phyloP scores from a whole-genome alignment of 2,113 vertebrate species.

The Ailurus styani region DNA sequence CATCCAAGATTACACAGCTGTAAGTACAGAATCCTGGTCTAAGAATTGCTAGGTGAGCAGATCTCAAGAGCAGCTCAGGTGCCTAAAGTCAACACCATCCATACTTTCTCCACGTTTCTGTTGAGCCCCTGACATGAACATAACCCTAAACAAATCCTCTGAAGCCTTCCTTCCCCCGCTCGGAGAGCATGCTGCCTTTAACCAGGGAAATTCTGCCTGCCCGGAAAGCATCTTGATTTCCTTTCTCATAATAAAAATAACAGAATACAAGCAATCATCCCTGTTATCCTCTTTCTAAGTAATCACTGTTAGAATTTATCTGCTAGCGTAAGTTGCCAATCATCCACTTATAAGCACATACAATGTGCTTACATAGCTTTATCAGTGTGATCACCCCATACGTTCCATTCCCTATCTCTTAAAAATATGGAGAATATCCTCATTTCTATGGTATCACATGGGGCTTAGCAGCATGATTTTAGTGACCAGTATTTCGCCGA shows the following conservation, averaged over 20 bases:
- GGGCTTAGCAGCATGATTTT: fast-evolving
- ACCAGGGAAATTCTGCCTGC: neutral
- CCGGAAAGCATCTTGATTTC: neutral
- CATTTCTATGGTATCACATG: neutral
- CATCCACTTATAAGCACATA: too few species aligned
- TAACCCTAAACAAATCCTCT: neutral
- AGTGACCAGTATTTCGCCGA: neutral
- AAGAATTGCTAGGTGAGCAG: neutral
- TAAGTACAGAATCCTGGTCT: neutral
- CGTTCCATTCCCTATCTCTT: fast-evolving
- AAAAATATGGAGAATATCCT: neutral
- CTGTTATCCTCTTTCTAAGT: neutral
- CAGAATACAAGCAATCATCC: neutral
- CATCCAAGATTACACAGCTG: neutral
- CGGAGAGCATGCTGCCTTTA: neutral
- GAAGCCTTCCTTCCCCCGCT: fast-evolving
- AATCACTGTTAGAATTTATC: neutral
- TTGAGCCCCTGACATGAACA: neutral
- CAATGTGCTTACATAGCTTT: fast-evolving
- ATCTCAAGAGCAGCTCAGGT: neutral
- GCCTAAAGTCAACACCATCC: neutral
- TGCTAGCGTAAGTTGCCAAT: too few species aligned
- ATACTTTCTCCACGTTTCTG: neutral
- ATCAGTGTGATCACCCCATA: fast-evolving
- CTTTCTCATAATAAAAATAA: neutral